These are phyloP conservation scores for Psammodynastes pulverulentus DNA, from an alignment of 2,113 vertebrate species.

Conservation along the genomic window DNA sequence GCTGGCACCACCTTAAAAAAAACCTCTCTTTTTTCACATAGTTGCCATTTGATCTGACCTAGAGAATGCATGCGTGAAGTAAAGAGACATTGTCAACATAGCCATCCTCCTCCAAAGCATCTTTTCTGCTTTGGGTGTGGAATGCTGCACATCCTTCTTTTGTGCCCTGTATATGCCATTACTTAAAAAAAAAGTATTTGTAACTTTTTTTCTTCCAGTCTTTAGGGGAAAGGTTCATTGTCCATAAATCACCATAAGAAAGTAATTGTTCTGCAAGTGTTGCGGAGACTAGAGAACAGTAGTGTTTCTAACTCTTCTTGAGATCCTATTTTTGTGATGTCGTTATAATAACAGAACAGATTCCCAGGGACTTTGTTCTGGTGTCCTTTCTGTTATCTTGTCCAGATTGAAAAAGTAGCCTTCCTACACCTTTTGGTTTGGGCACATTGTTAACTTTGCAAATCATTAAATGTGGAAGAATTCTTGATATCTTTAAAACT, in stretches of 20 bases:
- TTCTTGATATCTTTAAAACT: background rate
- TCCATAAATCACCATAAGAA: background rate
- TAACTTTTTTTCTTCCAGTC: background rate
- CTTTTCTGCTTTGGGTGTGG: background rate
- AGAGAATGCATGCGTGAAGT: background rate
- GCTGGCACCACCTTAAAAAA: background rate
- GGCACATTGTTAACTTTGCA: background rate
- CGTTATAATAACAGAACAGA: background rate
- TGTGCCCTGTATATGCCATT: background rate
- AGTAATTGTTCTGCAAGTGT: background rate
- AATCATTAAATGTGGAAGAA: background rate
- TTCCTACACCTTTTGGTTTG: background rate
- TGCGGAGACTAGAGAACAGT: background rate
- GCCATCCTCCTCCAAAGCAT: background rate
- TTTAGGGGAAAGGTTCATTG: background rate
- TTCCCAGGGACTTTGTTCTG: conserved; percentile 21
- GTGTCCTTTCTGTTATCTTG: background rate
- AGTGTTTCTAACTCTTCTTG: background rate
- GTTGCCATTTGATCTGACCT: background rate
- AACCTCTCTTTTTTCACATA: background rate
- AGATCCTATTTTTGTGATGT: conserved; percentile 8
- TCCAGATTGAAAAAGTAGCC: background rate
- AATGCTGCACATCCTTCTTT: background rate
- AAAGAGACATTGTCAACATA: background rate
- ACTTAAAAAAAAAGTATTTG: background rate